These are phyloP conservation scores for Myiopsitta monachus DNA, from an alignment of 2,113 vertebrate species.

Conservation along the genomic window DNA sequence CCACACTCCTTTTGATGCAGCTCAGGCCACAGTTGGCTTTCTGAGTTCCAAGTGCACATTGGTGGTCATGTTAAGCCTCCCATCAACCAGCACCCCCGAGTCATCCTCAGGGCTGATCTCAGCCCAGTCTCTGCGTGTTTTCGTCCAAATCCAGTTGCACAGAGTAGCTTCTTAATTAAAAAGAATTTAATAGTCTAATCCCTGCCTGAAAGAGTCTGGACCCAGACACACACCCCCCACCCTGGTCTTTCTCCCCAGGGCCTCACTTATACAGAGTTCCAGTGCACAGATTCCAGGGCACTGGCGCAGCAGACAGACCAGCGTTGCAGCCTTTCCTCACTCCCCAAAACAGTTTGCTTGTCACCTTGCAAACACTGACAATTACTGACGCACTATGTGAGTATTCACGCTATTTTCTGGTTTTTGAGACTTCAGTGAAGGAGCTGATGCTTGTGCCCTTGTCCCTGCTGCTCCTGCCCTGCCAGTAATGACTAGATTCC, in stretches of 20 bases:
- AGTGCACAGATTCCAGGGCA: background rate
- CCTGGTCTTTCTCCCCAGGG: background rate
- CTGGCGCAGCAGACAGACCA: background rate
- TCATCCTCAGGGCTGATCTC: background rate
- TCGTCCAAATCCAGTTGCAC: background rate
- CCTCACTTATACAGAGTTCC: background rate
- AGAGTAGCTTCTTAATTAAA: background rate
- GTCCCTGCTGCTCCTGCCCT: background rate
- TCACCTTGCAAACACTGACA: background rate
- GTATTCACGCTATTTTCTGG: background rate
- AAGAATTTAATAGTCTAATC: background rate
- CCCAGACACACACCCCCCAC: background rate
- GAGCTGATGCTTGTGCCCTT: background rate
- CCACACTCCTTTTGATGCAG: background rate
- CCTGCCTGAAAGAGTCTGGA: background rate
- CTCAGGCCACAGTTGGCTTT: background rate
- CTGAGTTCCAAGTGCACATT: background rate
- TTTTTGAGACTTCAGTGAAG: background rate
- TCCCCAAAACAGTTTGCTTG: background rate
- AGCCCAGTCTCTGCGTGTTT: background rate
- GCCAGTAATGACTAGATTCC: background rate
- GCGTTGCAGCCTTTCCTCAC: background rate
- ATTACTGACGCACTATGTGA: background rate
- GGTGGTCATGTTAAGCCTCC: background rate
- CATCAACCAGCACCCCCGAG: background rate